Base-by-base conservation (phyloP, 1,140 invertebrate genomes). In the Macrostomum lignano region DNA sequence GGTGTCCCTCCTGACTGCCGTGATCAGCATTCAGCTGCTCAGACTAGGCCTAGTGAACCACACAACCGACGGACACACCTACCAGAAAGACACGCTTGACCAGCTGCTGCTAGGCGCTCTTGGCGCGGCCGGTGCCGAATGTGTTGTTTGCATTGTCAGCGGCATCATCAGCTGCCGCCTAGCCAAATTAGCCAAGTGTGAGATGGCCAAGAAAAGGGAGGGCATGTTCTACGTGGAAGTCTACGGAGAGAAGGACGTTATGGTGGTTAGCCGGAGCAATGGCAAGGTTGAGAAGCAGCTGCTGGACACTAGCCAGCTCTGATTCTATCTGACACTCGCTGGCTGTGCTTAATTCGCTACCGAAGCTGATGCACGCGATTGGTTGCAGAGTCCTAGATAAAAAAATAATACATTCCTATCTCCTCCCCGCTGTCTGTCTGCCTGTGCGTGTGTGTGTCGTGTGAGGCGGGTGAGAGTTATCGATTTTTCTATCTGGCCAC, bases 1-100 rank as follows among this genome's bases (percentile, higher is more conserved):
- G 17, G 55, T 58, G 17, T 58, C 55, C 25, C 42, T 59, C 43
- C 53, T 60, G 17, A 48, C 50, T 21, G 46, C 48, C 1, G 47
- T 58, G 15, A 53, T 60, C 31, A 56, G 51, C 37, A 59, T 60
- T 26, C 57, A 60, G 40, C 45, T 60, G 36, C 44, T 59, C 19
- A 40, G 57, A 29, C 47, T 56, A 21, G 57, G 57, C 3, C 41
- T 60, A 21, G 51, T 59, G 13, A 59, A 57, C 39, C 49, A 59
- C 37, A 58, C 55, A 3, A 56, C 53, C 3, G 54, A 58, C 36
- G 57, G 57, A 17, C 44, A 54, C 23, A 58, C 50, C 0, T 58
- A 49, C 40, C 49, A 57, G 42, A 60, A 60, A 31, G 40, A 42
- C 11, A 21, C 24, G 10, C 11, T 33, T 7, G 32, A 33, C 20